phyloP scores from a whole-genome alignment of 2,797 vertebrate genomes.

The Rachycentron canadum region DNA sequence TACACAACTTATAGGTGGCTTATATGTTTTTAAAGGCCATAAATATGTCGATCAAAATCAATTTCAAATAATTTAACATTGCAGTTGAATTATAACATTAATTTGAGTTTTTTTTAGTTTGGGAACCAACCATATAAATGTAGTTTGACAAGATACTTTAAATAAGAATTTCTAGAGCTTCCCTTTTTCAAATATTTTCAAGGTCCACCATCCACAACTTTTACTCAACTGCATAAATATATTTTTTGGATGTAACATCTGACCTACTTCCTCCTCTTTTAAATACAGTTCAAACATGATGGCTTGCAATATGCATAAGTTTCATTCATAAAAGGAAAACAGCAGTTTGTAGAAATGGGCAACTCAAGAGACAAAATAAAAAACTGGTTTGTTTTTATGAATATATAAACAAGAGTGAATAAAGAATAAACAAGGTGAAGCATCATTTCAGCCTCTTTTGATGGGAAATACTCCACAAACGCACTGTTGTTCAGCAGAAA shows the following conservation, averaged over 20 bases:
- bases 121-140: background rate
- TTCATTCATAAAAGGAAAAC: background rate
- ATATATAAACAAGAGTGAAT: slow-evolving; percentile 46
- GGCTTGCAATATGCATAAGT: background rate
- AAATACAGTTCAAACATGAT: background rate
- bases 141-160: background rate
- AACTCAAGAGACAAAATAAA: slow-evolving; percentile 7
- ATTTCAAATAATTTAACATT: slow-evolving; percentile 32
- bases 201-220: background rate
- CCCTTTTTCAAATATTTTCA: background rate
- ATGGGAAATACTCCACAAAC: slow-evolving; percentile 32
- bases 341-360: slow-evolving; percentile 35
- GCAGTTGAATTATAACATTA: background rate
- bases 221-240: background rate
- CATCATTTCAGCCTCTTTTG: slow-evolving; percentile 44
- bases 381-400: slow-evolving; percentile 18
- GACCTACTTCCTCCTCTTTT: background rate
- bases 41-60: slow-evolving; percentile 58
- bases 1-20: slow-evolving; percentile 27
- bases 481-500: slow-evolving; percentile 32
- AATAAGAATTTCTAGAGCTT: background rate
- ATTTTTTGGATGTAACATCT: slow-evolving; percentile 13
- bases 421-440: background rate
- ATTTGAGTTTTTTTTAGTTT: background rate
- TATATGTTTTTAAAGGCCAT: slow-evolving; percentile 21